Evolutionary conservation across 2,113 vertebrate species (phyloP).

Genomic region (Actenoides hombroni): DNA sequence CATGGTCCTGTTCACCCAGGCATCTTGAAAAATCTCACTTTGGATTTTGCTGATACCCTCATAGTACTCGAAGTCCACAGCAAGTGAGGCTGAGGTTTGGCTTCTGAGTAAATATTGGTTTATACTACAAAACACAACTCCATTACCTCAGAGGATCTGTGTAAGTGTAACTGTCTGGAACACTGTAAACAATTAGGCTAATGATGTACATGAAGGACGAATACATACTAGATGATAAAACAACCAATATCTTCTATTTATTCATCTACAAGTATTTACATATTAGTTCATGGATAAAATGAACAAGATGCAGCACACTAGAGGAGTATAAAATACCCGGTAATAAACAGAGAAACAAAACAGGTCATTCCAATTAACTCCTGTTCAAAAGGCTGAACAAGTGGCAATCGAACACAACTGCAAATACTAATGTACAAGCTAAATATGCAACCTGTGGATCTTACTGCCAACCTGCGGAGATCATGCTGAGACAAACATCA

Average conservation of each 20-base stretch:
- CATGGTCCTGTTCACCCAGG: not conserved
- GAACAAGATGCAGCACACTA: not conserved
- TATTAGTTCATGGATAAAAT: not conserved
- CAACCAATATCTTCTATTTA: not conserved
- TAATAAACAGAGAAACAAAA: not conserved
- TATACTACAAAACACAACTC: constrained; percentile 19
- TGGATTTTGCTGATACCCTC: not conserved
- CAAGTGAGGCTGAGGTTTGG: not conserved
- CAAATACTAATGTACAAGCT: not conserved
- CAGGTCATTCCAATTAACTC: not conserved
- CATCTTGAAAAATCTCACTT: not conserved
- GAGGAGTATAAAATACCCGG: not conserved
- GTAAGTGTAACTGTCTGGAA: constrained; percentile 49
- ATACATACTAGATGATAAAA: not conserved
- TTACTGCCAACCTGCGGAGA: not conserved
- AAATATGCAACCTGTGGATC: not conserved
- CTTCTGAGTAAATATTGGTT: constrained; percentile 31
- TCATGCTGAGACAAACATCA: not conserved
- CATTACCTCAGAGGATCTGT: constrained; percentile 38
- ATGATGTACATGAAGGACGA: constrained; percentile 28
- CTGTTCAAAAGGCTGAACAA: not conserved
- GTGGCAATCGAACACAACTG: not conserved
- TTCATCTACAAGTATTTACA: constrained; percentile 5
- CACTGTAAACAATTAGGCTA: constrained; percentile 44
- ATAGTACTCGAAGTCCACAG: not conserved